phyloP scores from a whole-genome alignment of 2,797 vertebrate genomes.

The Menidia menidia region DNA sequence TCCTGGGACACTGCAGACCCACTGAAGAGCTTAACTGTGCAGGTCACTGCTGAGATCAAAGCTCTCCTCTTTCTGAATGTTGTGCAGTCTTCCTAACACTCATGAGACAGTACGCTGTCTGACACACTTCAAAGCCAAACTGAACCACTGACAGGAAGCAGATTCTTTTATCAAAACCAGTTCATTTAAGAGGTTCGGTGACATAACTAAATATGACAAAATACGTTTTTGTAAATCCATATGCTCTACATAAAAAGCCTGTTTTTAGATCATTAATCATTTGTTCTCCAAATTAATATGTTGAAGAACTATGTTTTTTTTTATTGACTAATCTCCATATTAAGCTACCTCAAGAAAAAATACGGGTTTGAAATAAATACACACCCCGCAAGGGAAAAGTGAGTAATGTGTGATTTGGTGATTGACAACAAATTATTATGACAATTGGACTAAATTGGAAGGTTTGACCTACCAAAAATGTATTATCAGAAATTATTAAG shows the following conservation, averaged over 20 bases:
- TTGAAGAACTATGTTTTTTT: background rate
- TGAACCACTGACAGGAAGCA: background rate
- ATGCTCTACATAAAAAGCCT: background rate
- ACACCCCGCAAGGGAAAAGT: too few species aligned
- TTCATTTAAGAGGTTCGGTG: background rate
- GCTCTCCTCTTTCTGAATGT: slow-evolving; percentile 31
- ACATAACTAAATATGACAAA: background rate
- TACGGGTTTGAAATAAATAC: too few species aligned
- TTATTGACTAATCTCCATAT: too few species aligned
- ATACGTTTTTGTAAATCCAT: background rate
- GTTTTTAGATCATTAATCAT: background rate
- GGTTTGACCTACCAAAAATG: too few species aligned
- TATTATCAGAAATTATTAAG: too few species aligned
- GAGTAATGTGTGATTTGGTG: too few species aligned
- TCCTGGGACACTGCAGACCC: slow-evolving; percentile 30
- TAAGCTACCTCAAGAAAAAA: too few species aligned
- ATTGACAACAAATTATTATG: too few species aligned
- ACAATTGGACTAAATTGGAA: too few species aligned
- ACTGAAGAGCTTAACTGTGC: slow-evolving; percentile 17
- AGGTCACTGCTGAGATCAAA: slow-evolving; percentile 39
- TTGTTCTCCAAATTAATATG: background rate
- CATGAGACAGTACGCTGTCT: slow-evolving; percentile 25
- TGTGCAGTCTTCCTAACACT: slow-evolving; percentile 17
- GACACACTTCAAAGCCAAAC: slow-evolving; percentile 11
- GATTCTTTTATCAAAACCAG: background rate